Conservation (phyloP, 53 echinoderm and acorn worm species). For the Holothuria scabra region DNA sequence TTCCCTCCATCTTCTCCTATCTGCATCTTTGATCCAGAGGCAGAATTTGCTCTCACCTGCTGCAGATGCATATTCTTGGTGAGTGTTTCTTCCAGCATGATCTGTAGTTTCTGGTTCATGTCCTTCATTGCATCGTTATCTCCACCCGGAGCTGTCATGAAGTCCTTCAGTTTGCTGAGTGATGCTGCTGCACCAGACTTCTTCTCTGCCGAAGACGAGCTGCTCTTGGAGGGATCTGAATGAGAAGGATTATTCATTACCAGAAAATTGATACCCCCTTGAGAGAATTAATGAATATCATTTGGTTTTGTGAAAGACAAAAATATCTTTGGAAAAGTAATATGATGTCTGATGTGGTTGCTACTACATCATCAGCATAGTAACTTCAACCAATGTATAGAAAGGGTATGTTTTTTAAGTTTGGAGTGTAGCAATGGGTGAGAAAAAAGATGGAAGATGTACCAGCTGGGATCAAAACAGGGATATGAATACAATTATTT, state of each 20-base stretch:
- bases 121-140: slow-evolving; percentile 68
- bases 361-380: no score
- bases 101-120: slow-evolving; percentile 95
- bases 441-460: no score
- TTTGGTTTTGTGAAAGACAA: no score
- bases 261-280: no score
- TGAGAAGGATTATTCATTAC: slow-evolving; percentile 1
- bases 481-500: no score
- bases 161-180: slow-evolving; percentile 83
- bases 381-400: no score
- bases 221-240: slow-evolving; percentile 66
- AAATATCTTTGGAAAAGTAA: no score
- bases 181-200: slow-evolving; percentile 58
- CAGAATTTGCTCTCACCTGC: slow-evolving; percentile 64
- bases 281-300: no score
- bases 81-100: slow-evolving; percentile 95
- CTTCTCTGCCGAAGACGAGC: slow-evolving; percentile 51
- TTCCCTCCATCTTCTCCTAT: background rate
- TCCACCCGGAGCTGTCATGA: slow-evolving; percentile 71
- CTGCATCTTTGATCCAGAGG: slow-evolving; percentile 3
- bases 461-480: no score
- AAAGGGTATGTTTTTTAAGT: no score
- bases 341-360: no score
- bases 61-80: slow-evolving; percentile 99
- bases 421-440: no score